Base-by-base conservation (phyloP, 2,888 invertebrate species). In the Phymatocera aterrima region DNA sequence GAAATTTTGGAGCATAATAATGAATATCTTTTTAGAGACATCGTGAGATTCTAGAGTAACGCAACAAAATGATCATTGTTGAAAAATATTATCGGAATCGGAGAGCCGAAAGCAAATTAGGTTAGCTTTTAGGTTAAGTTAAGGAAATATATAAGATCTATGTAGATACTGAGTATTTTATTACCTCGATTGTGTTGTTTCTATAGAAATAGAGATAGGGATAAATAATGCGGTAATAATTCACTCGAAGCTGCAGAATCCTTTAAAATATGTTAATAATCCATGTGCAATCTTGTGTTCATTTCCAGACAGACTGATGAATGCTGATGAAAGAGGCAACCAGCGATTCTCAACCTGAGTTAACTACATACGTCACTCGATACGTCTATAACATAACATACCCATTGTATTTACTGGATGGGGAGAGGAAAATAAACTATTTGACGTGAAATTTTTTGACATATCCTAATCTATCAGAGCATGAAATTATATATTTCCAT, bases 211-310 rank as follows among this genome's bases (percentile, higher is more conserved):
- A 68, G 43, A 64, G 75, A 37, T 48, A 48, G 77, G 31, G 77
- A 18, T 77, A 81, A 79, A 81, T 82, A 72, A 80, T 70, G 79
- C 79, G 77, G 31, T 40, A 28, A 40, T 28, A 77, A n/a, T 79
- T 64, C 51, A 60, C 40, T 77, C 21, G 34, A 43, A 54, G 40
- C 34, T 51, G 18, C 37, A 54, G 48, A 46, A 21, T 78, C 46
- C 48, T 34, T 61, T 60, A 68, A 82, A 83, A 83, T 81, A 80
- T 81, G 82, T 83, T 80, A 84, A 84, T 82, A 83, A 84, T 84
- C 82, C 84, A 84, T 84, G 84, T 84, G 85, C 83, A 84, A 84
- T 82, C 83, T 83, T 83, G 82, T 79, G 80, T 81, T 81, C 82
- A 65, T 72, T 75, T 79, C 79, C 77, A 65, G 60, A 77, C 75